Conservation (phyloP, 2,888 invertebrate species). For the Chrysolina oricalcia region DNA sequence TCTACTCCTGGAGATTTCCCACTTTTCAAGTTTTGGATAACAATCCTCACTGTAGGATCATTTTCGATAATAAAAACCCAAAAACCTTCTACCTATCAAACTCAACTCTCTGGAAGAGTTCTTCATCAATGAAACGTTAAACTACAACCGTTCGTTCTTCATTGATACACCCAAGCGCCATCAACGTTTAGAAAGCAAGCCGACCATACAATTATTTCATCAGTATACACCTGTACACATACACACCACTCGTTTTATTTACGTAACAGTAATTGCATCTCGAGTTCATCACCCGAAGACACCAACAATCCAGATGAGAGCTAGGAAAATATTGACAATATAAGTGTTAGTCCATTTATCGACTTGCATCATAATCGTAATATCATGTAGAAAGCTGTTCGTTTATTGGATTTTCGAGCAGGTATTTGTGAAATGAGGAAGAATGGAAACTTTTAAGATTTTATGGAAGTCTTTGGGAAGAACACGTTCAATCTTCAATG, state of each 20-base stretch:
- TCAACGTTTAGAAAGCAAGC: slow-evolving; percentile 9
- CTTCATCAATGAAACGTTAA: background rate
- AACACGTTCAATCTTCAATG: too few species aligned
- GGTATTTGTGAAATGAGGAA: slow-evolving; percentile 9
- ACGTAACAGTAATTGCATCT: background rate
- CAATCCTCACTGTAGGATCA: too few species aligned
- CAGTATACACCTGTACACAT: background rate
- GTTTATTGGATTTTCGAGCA: background rate
- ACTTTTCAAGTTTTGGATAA: too few species aligned
- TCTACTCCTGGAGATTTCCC: too few species aligned
- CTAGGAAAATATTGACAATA: background rate
- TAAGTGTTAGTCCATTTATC: background rate
- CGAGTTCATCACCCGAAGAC: background rate
- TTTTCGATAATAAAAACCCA: too few species aligned
- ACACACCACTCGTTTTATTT: background rate
- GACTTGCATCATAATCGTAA: slow-evolving; percentile 11
- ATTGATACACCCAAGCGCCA: background rate
- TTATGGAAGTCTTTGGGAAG: too few species aligned
- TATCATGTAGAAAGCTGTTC: background rate
- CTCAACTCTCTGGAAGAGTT: too few species aligned
- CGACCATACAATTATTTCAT: slow-evolving; percentile 3
- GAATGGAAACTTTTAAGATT: background rate
- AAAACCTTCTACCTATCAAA: too few species aligned
- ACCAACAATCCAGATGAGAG: slow-evolving; percentile 6
- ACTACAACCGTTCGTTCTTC: background rate